Percentiles rank a stretch among this genome's conserved stretches.
phyloP scores from a whole-genome alignment of 1,140 invertebrate species.

The Drosophila gunungcola region DNA sequence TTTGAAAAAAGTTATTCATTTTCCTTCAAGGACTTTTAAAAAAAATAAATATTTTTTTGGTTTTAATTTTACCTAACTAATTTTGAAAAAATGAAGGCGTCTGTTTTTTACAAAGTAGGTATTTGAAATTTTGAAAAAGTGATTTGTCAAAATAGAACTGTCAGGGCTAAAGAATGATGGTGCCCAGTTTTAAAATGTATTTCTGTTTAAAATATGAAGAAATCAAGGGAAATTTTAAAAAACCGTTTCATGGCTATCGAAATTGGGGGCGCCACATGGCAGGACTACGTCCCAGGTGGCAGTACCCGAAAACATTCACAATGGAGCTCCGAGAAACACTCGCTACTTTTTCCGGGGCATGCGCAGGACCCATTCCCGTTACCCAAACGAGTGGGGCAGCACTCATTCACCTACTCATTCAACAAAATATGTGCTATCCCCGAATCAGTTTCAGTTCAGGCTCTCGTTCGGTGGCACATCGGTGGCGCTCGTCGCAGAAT shows the following conservation, averaged over 20 bases:
- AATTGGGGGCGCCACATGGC: constrained; percentile 1
- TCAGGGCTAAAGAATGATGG: no score
- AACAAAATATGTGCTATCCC: constrained; percentile 69
- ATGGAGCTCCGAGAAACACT: constrained; percentile 5
- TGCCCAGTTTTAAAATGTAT: no score
- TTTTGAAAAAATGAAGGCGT: no score
- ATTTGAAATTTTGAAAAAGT: no score
- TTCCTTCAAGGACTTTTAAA: no score
- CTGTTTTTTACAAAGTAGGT: no score
- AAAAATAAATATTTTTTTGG: no score
- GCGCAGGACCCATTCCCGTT: constrained; percentile 12
- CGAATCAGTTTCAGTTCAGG: constrained; percentile 73
- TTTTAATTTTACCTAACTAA: no score
- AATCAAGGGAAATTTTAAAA: background rate
- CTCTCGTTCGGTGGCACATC: constrained; percentile 75
- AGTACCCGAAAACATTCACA: constrained; percentile 3
- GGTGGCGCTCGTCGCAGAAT: constrained; percentile 72
- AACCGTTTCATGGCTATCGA: constrained; percentile 15
- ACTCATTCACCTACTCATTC: constrained; percentile 78
- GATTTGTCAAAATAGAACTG: no score
- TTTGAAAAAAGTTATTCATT: no score
- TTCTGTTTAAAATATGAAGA: background rate
- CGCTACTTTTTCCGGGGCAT: constrained; percentile 12
- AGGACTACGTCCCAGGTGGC: background rate
- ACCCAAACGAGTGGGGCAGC: constrained; percentile 29